Evolutionary conservation across 2,888 invertebrate genomes (phyloP).

Genomic region (Nineta flava): DNA sequence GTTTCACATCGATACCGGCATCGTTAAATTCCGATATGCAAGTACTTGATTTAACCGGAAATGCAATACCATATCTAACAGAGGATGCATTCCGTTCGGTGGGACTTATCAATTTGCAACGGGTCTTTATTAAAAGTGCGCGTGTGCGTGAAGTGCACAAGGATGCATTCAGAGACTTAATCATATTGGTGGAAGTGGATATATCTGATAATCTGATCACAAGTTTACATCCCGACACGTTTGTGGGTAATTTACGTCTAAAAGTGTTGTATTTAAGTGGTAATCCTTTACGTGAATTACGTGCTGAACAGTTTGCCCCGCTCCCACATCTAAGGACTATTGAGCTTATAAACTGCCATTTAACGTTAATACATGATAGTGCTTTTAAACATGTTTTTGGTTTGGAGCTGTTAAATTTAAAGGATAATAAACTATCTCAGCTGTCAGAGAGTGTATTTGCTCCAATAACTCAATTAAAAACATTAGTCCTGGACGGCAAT

Average conservation of each 20-base stretch:
- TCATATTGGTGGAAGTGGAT: conserved; percentile 75
- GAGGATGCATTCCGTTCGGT: conserved; percentile 64
- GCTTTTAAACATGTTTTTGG: conserved; percentile 61
- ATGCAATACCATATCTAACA: conserved; percentile 56
- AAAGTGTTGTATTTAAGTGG: conserved; percentile 63
- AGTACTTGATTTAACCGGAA: conserved; percentile 70
- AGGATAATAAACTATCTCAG: conserved; percentile 61
- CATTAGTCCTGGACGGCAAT: conserved; percentile 66
- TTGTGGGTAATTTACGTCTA: conserved; percentile 69
- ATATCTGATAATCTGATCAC: conserved; percentile 67
- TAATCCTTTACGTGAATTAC: conserved; percentile 60
- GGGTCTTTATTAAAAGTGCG: conserved; percentile 61
- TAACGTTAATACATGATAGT: conserved; percentile 56
- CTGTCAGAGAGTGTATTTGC: conserved; percentile 49
- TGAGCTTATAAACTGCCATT: conserved; percentile 63
- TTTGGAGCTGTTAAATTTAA: conserved; percentile 61
- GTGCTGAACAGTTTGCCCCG: conserved; percentile 64
- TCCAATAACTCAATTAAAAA: conserved; percentile 62
- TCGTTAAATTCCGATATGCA: conserved; percentile 61
- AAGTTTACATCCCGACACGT: conserved; percentile 60
- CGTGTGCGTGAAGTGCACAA: conserved; percentile 60
- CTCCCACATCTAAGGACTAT: conserved; percentile 66
- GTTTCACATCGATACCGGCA: conserved; percentile 60
- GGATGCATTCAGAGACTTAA: conserved; percentile 74
- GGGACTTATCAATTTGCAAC: conserved; percentile 69